phyloP scores from a whole-genome alignment of 2,888 invertebrate species.

The Limenitis camilla region DNA sequence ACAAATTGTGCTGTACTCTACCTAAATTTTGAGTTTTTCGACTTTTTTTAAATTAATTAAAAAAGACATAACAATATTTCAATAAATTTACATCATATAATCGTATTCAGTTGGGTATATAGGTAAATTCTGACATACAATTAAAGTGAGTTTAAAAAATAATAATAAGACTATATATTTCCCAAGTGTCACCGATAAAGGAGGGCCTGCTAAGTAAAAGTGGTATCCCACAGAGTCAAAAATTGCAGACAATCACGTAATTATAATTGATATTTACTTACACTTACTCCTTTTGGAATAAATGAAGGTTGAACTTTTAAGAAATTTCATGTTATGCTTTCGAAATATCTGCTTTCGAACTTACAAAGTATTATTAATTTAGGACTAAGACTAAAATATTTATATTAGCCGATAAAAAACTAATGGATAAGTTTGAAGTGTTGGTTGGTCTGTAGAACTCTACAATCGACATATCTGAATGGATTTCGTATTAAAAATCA shows the following conservation, averaged over 20 bases:
- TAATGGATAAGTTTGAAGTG: no score
- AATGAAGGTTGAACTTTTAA: constrained; percentile 17
- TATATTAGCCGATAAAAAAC: no score
- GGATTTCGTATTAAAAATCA: no score
- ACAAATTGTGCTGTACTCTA: no score
- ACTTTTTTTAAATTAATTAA: no score
- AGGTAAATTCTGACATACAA: neutral
- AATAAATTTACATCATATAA: neutral
- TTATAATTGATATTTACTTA: constrained; percentile 24
- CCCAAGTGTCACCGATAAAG: constrained; percentile 10
- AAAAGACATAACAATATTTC: no score
- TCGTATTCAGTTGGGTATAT: neutral
- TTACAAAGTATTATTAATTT: neutral
- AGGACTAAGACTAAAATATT: neutral
- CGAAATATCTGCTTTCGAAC: constrained; percentile 13
- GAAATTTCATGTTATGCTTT: constrained; percentile 7
- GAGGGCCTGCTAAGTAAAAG: constrained; percentile 7
- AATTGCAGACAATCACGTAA: constrained; percentile 12
- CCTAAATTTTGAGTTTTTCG: no score
- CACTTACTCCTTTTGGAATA: constrained; percentile 13
- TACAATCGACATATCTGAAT: no score
- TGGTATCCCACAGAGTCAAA: constrained; percentile 12
- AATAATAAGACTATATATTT: constrained; percentile 5
- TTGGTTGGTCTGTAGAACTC: no score
- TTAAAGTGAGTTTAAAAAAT: constrained; percentile 3